Percentiles rank a stretch among this genome's conserved stretches.
Evolutionary conservation across 2,888 invertebrate genomes (phyloP).

Genomic region (Thyatira batis): DNA sequence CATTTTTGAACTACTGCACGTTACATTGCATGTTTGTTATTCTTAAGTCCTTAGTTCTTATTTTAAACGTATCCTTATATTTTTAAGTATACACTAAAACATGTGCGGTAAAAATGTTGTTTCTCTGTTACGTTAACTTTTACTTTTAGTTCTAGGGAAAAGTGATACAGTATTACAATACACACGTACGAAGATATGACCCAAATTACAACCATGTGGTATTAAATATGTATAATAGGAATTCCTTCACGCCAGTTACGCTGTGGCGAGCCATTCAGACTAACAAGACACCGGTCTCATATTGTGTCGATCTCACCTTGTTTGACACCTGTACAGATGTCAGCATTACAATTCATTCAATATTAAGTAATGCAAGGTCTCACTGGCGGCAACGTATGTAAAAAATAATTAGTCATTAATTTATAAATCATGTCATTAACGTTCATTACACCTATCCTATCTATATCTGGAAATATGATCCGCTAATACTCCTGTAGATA

Average conservation of each 20-base stretch:
- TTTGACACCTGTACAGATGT: slow-evolving; percentile 36
- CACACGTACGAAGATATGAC: not conserved
- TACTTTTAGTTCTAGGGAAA: not conserved
- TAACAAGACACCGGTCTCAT: slow-evolving; percentile 12
- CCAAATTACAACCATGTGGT: slow-evolving; percentile 19
- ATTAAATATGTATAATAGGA: slow-evolving; percentile 21
- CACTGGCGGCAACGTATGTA: not conserved
- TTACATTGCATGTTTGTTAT: not conserved
- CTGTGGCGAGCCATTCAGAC: slow-evolving; percentile 7
- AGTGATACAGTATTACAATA: not conserved
- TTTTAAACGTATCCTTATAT: not conserved
- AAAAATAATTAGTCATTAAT: not conserved
- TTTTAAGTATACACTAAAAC: not conserved
- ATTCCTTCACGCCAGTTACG: slow-evolving; percentile 15
- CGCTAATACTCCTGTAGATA: not conserved
- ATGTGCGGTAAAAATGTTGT: not conserved
- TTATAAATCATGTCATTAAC: not conserved
- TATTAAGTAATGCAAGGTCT: not conserved
- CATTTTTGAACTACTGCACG: not conserved
- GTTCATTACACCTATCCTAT: not conserved
- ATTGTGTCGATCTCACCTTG: slow-evolving; percentile 28
- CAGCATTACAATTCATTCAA: slow-evolving; percentile 16
- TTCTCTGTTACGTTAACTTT: too few relatives aligned
- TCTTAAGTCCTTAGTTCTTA: not conserved
- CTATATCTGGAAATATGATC: not conserved